Percentiles rank a stretch among this genome's conserved stretches.
phyloP scores from a whole-genome alignment of 2,113 vertebrate genomes.

The Canis aureus region DNA sequence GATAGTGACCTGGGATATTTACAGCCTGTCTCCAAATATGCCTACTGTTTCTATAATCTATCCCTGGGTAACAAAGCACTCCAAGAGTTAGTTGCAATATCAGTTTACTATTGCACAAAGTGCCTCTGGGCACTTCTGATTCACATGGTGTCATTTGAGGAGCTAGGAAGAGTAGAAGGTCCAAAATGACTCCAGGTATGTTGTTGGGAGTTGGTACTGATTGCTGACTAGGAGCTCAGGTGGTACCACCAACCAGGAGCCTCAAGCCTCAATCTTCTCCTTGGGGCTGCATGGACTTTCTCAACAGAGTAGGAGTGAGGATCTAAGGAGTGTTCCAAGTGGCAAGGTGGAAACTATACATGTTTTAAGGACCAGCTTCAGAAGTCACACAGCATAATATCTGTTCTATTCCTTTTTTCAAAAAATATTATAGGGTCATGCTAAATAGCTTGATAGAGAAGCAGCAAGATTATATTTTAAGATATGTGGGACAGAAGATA shows the following conservation, averaged over 20 bases:
- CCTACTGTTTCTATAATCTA: neutral
- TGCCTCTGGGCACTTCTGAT: neutral
- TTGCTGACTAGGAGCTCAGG: neutral
- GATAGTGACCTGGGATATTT: neutral
- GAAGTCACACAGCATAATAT: neutral
- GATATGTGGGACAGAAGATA: neutral
- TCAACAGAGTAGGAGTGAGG: neutral
- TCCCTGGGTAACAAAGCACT: neutral
- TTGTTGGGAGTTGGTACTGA: neutral
- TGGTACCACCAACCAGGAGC: accelerated
- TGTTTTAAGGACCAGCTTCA: neutral
- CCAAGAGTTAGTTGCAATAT: neutral
- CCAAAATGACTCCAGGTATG: neutral
- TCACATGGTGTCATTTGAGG: neutral
- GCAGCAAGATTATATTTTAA: neutral
- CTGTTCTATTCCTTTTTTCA: neutral
- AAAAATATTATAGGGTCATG: neutral
- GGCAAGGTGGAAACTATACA: neutral
- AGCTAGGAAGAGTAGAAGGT: neutral
- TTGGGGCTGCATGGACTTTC: neutral
- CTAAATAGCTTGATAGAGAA: neutral
- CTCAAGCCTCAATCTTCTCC: neutral
- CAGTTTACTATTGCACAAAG: neutral
- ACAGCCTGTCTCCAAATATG: neutral
- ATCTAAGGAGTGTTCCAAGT: neutral